These are phyloP conservation scores for Chrysina gloriosa DNA, from an alignment of 2,888 invertebrate genomes.

Conservation along the genomic window DNA sequence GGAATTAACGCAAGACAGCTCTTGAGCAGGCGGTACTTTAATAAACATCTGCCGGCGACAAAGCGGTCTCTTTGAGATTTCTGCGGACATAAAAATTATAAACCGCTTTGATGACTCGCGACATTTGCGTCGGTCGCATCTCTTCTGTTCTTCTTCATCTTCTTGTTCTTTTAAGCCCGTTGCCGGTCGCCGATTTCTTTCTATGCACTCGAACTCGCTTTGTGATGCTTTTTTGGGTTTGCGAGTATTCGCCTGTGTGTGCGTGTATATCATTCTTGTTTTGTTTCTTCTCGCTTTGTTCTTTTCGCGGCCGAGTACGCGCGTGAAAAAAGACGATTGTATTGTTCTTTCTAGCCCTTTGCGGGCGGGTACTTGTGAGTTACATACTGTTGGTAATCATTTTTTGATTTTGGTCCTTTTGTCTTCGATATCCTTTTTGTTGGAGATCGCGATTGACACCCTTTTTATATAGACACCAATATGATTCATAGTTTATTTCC, in stretches of 20 bases:
- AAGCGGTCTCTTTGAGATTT: slow-evolving; percentile 52
- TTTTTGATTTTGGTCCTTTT: slow-evolving; percentile 20
- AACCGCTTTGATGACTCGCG: slow-evolving; percentile 52
- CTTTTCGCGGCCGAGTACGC: slow-evolving; percentile 19
- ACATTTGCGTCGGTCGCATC: slow-evolving; percentile 41
- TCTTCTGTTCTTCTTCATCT: slow-evolving; percentile 26
- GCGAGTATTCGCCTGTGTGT: slow-evolving; percentile 22
- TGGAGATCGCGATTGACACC: background rate
- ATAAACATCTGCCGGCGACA: slow-evolving; percentile 41
- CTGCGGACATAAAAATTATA: slow-evolving; percentile 53
- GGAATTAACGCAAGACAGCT: slow-evolving; percentile 35
- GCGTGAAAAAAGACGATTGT: slow-evolving; percentile 18
- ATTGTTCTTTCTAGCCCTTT: slow-evolving; percentile 19
- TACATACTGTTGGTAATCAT: slow-evolving; percentile 13
- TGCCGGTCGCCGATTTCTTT: slow-evolving; percentile 35
- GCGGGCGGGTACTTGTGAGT: slow-evolving; percentile 8
- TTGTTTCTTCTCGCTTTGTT: slow-evolving; percentile 31
- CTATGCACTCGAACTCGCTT: slow-evolving; percentile 39
- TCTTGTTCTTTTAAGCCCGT: slow-evolving; percentile 27
- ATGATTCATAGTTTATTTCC: too few relatives aligned
- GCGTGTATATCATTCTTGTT: slow-evolving; percentile 10
- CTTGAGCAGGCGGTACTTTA: slow-evolving; percentile 37
- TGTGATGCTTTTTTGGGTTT: slow-evolving; percentile 36
- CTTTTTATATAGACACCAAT: background rate
- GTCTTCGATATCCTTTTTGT: background rate